Base-by-base conservation (phyloP, 2,797 vertebrate genomes). In the Enteromius trimaculatus region DNA sequence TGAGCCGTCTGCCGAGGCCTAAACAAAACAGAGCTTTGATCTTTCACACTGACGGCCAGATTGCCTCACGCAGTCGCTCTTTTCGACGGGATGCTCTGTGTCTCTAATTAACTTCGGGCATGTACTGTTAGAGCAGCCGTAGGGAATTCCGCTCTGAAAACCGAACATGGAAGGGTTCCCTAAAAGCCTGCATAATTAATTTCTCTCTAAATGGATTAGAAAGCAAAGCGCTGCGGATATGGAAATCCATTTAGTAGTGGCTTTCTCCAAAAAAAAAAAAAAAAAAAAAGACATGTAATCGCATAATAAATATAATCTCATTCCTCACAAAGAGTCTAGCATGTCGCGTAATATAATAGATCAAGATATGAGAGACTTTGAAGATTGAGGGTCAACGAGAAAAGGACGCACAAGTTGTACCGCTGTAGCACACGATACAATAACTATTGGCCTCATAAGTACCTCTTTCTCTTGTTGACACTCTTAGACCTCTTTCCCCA, bases 211-310 rank as follows among this genome's bases (percentile, higher is more conserved):
- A 92, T 91, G 92, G 92, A 93, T 93, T 92, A 93, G 87, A 83
- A 81, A 87, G 84, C 75, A 84, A 80, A 86, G 88, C 81, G 34
- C 62, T 86, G 89, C 51, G 65, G 88, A 89, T 91, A 83, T 92
- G 92, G 88, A 82, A 91, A 86, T 84, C 88, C 88, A 91, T 92
- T 92, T 91, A 93, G 87, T 85, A 82, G 88, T 82, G 88, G 90
- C 87, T 92, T 92, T 93, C 90, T 88, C 87, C 79, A n/a, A 64
- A 23, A 80, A 90, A 47, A 14, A 44, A 42, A 44, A 13, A n/a
- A n/a, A n/a, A n/a, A 47, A 87, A 92, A 94, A 94, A 89, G 79
- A 91, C 89, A 90, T 90, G 90, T 92, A 94, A 94, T 94, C 92
- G 90, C 90, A 90, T 93, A 93, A 93, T 94, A n/a, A n/a, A n/a